Evolutionary conservation across 35 echinoderm and acorn worm genomes (phyloP).

Genomic region (Hemicentrotus pulcherrimus): DNA sequence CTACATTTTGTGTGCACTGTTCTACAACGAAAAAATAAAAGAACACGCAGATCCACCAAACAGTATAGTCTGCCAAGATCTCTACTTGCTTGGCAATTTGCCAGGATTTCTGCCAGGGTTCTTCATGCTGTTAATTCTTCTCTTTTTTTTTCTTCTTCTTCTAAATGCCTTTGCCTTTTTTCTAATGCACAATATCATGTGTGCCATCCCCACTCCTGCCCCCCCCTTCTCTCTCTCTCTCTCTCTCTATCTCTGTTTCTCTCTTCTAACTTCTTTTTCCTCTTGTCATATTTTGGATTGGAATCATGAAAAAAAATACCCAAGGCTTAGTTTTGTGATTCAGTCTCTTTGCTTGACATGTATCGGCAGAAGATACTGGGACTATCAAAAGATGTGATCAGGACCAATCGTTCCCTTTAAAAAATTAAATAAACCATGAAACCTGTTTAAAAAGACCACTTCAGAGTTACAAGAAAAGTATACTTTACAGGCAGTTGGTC

Average conservation of each 20-base stretch:
- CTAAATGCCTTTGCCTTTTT: neutral
- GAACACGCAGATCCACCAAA: neutral
- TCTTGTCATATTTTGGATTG: neutral
- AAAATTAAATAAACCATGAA: neutral
- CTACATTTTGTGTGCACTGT: neutral
- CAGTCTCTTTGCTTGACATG: neutral
- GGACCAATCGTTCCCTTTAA: neutral
- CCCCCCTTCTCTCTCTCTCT: neutral
- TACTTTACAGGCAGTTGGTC: too few relatives aligned
- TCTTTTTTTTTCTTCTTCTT: too few relatives aligned
- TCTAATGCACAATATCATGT: neutral
- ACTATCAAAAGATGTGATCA: neutral
- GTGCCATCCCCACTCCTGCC: neutral
- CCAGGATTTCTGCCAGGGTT: neutral
- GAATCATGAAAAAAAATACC: neutral
- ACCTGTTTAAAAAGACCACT: too few relatives aligned
- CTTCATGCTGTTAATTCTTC: neutral
- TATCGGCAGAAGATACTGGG: neutral
- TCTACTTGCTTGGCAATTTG: neutral
- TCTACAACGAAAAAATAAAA: neutral
- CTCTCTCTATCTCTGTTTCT: neutral
- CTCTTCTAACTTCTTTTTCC: neutral
- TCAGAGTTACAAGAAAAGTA: too few relatives aligned
- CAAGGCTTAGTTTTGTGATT: neutral
- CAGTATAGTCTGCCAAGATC: neutral